Evolutionary conservation across 92 coral and sea anemone species (phyloP), one percentile per base, ranked within the genome.

Genomic region (Pocillopora meandrina): DNA sequence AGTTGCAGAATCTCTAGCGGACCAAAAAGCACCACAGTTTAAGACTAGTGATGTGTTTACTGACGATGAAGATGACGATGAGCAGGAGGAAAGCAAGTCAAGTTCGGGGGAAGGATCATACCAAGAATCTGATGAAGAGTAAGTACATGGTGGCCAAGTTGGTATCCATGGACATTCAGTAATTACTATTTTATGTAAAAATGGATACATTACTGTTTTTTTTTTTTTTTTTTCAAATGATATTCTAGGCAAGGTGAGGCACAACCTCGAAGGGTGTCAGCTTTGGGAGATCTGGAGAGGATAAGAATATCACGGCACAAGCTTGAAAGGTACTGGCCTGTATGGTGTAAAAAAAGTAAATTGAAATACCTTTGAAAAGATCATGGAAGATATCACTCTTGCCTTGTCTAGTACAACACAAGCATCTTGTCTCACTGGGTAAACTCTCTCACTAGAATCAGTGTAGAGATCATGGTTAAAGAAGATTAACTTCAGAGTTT

Each of bases 61-160:
- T 36, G 99, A 97, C 81, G 99, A 97, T 72, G 99, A 97, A 74
- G 97, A 93, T 89, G 99, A 97, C 0, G 98, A 97, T 64, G 98
- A 96, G 47, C 98, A 94, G 66, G 98, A 95, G 20, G 98, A 96
- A 20, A 90, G 92, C 75, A 94, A 92, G 74, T 94, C 98, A 21
- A 94, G 98, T 87, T 80, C 75, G 34, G 98, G 88, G 71, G 97
- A 90, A 18, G 98, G 90, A 60, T 92, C 95, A 5, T 93, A 83
- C 75, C 94, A 77, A 72, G 97, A 92, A 52, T 93, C 94, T 83
- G 98, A 95, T 14, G 97, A 95, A 19, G 98, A 90, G 98, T 94
- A 88, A 77, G 98, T 75, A 7, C 0, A 15, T 56, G 52, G 52
- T 3, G 52, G 4, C 8, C 52, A 42, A 42, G 52, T 7, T 42